These are phyloP conservation scores for Anthopleura sola DNA, from an alignment of 64 coral and sea anemone species.

Conservation along the genomic window DNA sequence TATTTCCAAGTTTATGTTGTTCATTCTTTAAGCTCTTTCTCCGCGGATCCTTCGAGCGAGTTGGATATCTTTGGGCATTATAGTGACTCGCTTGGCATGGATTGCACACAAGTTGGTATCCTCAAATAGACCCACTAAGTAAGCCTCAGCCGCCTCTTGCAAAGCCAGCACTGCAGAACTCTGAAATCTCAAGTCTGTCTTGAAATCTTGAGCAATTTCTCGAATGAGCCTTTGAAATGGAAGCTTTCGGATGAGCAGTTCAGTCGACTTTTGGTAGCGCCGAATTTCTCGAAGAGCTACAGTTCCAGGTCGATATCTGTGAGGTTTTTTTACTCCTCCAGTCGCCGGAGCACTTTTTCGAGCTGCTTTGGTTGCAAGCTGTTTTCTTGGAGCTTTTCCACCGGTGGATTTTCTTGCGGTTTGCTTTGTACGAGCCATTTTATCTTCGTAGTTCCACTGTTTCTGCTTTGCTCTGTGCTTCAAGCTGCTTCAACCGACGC, in stretches of 20 bases:
- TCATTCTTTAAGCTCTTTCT: constrained; percentile 7
- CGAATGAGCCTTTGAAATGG: constrained; percentile 62
- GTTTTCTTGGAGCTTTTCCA: constrained; percentile 68
- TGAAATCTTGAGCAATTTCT: constrained; percentile 70
- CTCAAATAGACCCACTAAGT: constrained; percentile 37
- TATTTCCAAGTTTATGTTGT: too few relatives aligned
- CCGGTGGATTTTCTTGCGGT: constrained; percentile 63
- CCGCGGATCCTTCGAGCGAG: constrained; percentile 52
- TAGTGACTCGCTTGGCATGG: constrained; percentile 46
- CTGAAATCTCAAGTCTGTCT: constrained; percentile 65
- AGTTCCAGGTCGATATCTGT: constrained; percentile 61
- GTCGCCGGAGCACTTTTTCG: constrained; percentile 60
- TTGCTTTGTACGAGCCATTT: constrained; percentile 67
- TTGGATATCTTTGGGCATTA: constrained; percentile 57
- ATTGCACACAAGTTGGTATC: constrained; percentile 57
- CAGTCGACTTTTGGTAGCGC: constrained; percentile 60
- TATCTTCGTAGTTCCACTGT: too few relatives aligned
- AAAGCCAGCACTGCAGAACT: constrained; percentile 64
- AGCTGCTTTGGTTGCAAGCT: constrained; percentile 58
- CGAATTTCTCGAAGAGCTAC: constrained; percentile 63
- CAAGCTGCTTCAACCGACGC: too few relatives aligned
- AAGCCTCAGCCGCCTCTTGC: constrained; percentile 62
- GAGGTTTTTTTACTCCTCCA: constrained; percentile 62
- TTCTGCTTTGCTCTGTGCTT: too few relatives aligned
- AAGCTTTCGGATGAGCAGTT: constrained; percentile 59